A percentile compares a stretch with the other conserved stretches of the same genome.
phyloP scores from a whole-genome alignment of 2,797 vertebrate genomes.

The Melopsittacus undulatus region DNA sequence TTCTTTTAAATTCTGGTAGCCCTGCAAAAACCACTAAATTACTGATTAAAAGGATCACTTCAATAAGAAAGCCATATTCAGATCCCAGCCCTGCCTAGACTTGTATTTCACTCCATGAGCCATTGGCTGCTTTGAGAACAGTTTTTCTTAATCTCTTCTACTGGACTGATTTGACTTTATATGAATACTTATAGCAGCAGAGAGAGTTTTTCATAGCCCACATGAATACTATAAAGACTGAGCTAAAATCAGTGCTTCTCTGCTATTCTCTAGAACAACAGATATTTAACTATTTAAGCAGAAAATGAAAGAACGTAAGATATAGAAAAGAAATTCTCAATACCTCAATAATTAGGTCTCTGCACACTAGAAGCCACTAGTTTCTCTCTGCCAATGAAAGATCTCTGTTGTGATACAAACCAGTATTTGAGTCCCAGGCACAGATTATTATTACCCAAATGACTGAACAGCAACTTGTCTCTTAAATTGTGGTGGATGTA shows the following conservation, averaged over 20 bases:
- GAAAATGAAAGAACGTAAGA: neutral
- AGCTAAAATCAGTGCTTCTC: neutral
- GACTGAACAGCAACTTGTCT: neutral
- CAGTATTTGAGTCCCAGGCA: neutral
- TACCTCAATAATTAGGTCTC: neutral
- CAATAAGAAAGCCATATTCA: rapidly evolving
- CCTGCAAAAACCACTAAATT: neutral
- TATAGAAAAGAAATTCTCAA: neutral
- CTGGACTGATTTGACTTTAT: neutral
- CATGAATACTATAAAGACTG: neutral
- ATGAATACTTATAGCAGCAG: neutral
- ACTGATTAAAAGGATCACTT: neutral
- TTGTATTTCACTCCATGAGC: neutral
- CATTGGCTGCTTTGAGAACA: neutral
- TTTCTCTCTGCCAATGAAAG: neutral
- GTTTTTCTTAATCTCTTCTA: neutral
- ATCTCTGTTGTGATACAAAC: neutral
- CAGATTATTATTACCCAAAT: neutral
- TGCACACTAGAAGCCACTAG: neutral
- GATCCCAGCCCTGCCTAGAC: neutral
- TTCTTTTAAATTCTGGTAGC: neutral
- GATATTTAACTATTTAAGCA: neutral
- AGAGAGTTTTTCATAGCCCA: neutral
- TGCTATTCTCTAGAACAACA: neutral
- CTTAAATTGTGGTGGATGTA: neutral